phyloP scores from a whole-genome alignment of 2,113 vertebrate species.

The Lichenostomus cassidix region DNA sequence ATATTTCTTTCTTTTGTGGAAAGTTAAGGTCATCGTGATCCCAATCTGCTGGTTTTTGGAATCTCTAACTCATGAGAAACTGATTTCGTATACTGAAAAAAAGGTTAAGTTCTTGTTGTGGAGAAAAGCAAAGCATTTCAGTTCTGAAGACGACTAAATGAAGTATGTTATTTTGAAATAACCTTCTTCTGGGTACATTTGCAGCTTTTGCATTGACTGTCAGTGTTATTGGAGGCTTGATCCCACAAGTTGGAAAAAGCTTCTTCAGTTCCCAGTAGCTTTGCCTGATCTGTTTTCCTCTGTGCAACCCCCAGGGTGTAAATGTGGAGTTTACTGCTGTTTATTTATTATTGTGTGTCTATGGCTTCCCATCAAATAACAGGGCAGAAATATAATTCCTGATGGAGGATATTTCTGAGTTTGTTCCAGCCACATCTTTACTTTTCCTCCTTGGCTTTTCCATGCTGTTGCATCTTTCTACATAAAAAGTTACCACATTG shows the following conservation, averaged over 20 bases:
- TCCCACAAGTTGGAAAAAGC: neutral
- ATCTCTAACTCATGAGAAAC: neutral
- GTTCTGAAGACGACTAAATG: slow-evolving; percentile 3
- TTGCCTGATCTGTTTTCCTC: neutral
- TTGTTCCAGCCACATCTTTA: neutral
- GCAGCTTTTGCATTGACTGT: neutral
- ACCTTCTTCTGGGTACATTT: neutral
- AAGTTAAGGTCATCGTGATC: neutral
- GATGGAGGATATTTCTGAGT: neutral
- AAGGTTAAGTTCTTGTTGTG: neutral
- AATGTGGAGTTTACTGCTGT: neutral
- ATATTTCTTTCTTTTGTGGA: slow-evolving; percentile 13
- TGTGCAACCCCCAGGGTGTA: neutral
- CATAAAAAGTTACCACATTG: neutral
- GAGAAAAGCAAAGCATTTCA: slow-evolving; percentile 60
- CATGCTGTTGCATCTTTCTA: neutral
- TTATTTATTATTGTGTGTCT: neutral
- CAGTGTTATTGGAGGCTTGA: slow-evolving; percentile 15
- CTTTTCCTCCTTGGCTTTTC: neutral
- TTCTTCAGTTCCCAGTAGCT: neutral
- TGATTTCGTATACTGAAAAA: neutral
- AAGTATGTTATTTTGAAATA: slow-evolving; percentile 15
- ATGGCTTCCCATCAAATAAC: neutral
- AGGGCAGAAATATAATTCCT: neutral
- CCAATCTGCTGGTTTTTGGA: neutral